Evolutionary conservation across 2,797 vertebrate genomes (phyloP), one percentile per base, ranked within the genome.

Genomic region (Macrochelys suwanniensis): DNA sequence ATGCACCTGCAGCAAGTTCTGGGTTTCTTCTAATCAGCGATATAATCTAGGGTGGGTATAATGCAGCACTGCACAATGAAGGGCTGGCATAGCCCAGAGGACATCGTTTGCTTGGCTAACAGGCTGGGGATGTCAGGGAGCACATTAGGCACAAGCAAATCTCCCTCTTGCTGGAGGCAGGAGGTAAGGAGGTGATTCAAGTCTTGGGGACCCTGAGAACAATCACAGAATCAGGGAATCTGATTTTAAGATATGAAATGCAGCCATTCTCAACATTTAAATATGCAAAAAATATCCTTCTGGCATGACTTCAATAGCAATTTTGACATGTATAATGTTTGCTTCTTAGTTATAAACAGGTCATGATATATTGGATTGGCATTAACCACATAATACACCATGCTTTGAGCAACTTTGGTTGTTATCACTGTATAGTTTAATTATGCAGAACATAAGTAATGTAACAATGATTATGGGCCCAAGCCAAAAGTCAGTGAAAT

Each of bases 281-380:
- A 59, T 42, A 54, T 82, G 50, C 5, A 87, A 77, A 91, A 80
- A 80, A 88, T 37, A 56, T 71, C 19, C 21, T 79, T 21, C 28
- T 88, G 26, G 11, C 16, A 53, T 94, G 68, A 13, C 56, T 61
- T 10, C 53, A 91, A 77, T 49, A 87, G 5, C 16, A 87, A 71
- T 85, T 95, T 87, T 85, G 87, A 54, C 2, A 42, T 13, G 7
- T 88, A 83, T 79, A 89, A 87, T 85, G 10, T 95, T 26, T 77
- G 25, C n/a, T 91, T 89, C 51, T 80, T 76, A 94, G 79, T 89
- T 87, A 87, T 80, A 95, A 88, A 80, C 3, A 12, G 50, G 4
- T 2, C 16, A 65, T 37, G 19, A 42, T 57, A 84, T 81, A 95
- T 82, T 80, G 80, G 82, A 85, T 57, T 87, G 31, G 3, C 92